Base-by-base conservation (phyloP, 2,888 invertebrate species). In the Lucinisca nassula region DNA sequence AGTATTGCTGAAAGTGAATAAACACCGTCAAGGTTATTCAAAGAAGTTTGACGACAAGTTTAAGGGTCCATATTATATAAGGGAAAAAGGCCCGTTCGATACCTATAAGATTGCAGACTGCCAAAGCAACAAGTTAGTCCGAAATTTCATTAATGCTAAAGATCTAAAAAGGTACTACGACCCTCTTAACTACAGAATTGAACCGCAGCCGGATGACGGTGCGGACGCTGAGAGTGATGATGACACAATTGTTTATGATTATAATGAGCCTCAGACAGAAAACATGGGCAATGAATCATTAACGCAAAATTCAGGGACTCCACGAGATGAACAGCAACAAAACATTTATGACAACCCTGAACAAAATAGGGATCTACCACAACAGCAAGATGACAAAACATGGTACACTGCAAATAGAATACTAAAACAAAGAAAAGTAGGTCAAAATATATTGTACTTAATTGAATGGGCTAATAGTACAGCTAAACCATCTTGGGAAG, bases 21-120 rank as follows among this genome's bases (percentile, higher is more conserved):
- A 78, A 74, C 72, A 72, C 30, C 76, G 76, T 21, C 55, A 27
- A 2, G 84, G 78, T 0, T 49, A 78, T 10, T 61, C 78, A 0
- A 6, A 30, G 17, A 87, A 87, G n/a, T 73, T 73, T 87, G 67
- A 77, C 38, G 82, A 1, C 82, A n/a, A n/a, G n/a, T n/a, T n/a
- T n/a, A 61, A 61, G n/a, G 78, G 61, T 61, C 78, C 40, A 2
- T 27, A 76, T 32, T 75, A 79, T 30, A 80, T 84, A 10, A 38
- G 21, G 14, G 49, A 45, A 35, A 79, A 70, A 70, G 84, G 84
- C 32, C 67, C 84, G 6, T 30, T 32, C 49, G 61, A 79, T 37
- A 70, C 79, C 2, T 84, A 76, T 49, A n/a, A n/a, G n/a, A 21
- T 78, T 58, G 61, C 40, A 24, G 38, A 24, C 55, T 32, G 51